A percentile compares a stretch with the other conserved stretches of the same genome.
Conservation (phyloP, 37 sponge, comb jelly and placozoan species). For the Agelas oroides region DNA sequence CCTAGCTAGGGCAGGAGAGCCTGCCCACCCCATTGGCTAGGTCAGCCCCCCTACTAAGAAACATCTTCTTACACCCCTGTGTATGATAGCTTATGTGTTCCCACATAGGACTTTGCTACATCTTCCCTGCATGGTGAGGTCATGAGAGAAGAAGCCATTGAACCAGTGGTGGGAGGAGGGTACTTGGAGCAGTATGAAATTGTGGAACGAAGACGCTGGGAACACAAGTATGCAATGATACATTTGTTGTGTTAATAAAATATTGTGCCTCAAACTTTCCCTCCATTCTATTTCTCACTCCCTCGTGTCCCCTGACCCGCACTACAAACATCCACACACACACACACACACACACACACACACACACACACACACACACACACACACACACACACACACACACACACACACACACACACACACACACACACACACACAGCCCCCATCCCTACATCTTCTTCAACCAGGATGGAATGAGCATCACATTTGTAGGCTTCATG, state of each 20-base stretch:
- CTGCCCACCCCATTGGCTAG: too few relatives aligned
- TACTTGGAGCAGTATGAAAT: conserved; percentile 42
- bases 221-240: conserved; percentile 23
- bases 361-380: background rate
- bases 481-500: conserved; percentile 85
- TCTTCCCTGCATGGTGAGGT: conserved; percentile 52
- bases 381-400: background rate
- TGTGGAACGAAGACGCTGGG: conserved; percentile 31
- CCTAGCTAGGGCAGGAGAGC: too few relatives aligned
- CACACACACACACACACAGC: conserved; percentile 7
- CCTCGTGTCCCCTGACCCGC: too few relatives aligned
- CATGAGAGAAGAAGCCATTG: background rate
- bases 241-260: too few relatives aligned
- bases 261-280: too few relatives aligned
- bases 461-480: conserved; percentile 71
- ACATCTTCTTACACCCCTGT: background rate
- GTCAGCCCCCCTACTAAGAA: too few relatives aligned
- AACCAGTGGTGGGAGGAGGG: background rate
- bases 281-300: too few relatives aligned
- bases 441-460: conserved; percentile 93
- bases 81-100: background rate
- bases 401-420: background rate
- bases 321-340: too few relatives aligned
- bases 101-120: conserved; percentile 41
- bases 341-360: background rate